phyloP scores from a whole-genome alignment of 2,113 vertebrate species.

The Hydrolagus affinis region DNA sequence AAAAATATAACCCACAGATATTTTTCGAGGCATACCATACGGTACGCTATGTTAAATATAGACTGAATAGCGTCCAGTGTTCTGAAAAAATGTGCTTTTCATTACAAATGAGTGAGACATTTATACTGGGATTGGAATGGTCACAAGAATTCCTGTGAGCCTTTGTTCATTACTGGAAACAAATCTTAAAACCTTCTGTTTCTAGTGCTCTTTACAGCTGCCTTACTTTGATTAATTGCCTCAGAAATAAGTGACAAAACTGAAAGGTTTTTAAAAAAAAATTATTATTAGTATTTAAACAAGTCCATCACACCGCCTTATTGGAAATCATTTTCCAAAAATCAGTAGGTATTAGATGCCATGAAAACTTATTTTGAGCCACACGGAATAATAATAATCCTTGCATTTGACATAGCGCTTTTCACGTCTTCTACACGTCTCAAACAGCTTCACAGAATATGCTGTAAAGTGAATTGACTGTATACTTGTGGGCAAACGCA shows the following conservation, averaged over 20 bases:
- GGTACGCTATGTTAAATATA: conserved; percentile 34
- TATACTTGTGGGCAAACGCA: too few relatives aligned
- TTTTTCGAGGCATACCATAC: conserved; percentile 36
- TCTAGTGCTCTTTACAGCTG: neutral
- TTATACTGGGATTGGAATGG: conserved; percentile 36
- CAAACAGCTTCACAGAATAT: too few relatives aligned
- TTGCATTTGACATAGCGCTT: too few relatives aligned
- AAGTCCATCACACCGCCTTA: neutral
- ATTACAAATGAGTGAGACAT: conserved; percentile 43
- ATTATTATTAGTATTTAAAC: neutral
- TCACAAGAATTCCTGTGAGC: neutral
- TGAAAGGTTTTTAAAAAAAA: neutral
- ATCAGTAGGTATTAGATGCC: neutral
- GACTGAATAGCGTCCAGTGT: conserved; percentile 33
- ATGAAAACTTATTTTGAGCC: neutral
- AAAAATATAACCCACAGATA: conserved; percentile 34
- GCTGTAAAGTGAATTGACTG: too few relatives aligned
- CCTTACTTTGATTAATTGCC: neutral
- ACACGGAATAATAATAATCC: too few relatives aligned
- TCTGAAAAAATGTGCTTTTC: conserved; percentile 36
- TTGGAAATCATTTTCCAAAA: neutral
- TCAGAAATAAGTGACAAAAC: conserved; percentile 3
- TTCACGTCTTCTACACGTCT: too few relatives aligned
- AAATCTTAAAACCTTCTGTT: neutral
- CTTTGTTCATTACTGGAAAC: conserved; percentile 28